Conservation (phyloP, 2,797 vertebrate species). For the Toxotes lorentzi region DNA sequence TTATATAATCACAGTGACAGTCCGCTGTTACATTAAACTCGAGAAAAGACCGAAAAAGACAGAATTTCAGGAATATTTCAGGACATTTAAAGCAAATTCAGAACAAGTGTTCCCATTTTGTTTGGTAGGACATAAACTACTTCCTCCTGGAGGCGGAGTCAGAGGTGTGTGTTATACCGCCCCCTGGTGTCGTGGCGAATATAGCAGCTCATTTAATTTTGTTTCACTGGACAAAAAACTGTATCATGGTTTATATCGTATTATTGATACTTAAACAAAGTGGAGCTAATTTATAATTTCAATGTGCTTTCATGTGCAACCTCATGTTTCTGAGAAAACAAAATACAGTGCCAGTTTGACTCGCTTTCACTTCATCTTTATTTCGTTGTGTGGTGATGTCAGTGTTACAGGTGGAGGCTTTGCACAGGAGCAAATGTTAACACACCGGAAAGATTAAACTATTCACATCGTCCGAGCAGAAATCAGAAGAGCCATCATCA, state of each 20-base stretch:
- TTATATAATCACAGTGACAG: accelerated
- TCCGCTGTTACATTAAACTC: background rate
- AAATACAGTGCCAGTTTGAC: background rate
- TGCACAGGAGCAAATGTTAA: background rate
- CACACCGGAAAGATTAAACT: background rate
- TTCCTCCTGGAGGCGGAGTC: constrained; percentile 15
- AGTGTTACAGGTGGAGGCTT: background rate
- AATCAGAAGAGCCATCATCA: background rate
- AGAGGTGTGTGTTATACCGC: background rate
- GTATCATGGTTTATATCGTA: no score
- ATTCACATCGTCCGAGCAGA: background rate
- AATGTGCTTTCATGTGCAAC: no score
- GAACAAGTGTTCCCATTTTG: constrained; percentile 43
- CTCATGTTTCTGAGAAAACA: background rate
- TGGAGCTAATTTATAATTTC: no score
- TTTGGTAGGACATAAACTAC: constrained; percentile 26
- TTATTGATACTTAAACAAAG: no score
- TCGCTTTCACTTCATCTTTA: background rate
- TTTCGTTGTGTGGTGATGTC: background rate
- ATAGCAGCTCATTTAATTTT: background rate
- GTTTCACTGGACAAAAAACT: background rate
- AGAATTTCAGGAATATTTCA: accelerated
- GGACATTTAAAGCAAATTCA: background rate
- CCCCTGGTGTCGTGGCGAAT: constrained; percentile 50
- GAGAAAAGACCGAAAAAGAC: accelerated